Conservation (phyloP, 2,113 vertebrate species). For the Cyprinus carpio region DNA sequence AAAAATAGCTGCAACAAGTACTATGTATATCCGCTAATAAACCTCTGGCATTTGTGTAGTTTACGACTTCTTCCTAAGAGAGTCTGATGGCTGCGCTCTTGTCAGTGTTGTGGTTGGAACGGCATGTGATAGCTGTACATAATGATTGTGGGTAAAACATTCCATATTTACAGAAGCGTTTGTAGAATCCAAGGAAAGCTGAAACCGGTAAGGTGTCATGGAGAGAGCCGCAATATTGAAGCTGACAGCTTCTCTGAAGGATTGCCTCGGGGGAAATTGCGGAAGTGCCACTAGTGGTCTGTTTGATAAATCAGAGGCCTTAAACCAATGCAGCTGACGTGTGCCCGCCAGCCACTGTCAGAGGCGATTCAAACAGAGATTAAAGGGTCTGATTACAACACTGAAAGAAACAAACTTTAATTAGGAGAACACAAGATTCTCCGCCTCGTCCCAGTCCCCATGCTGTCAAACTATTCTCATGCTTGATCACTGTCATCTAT, state of each 20-base stretch:
- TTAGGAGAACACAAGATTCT: conserved; percentile 39
- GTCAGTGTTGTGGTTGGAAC: neutral
- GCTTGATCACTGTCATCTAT: conserved; percentile 19
- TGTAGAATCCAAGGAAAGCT: conserved; percentile 33
- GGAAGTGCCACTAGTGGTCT: conserved; percentile 53
- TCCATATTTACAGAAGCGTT: conserved; percentile 35
- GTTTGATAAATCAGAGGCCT: conserved; percentile 60
- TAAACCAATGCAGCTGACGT: conserved; percentile 40
- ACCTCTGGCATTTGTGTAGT: conserved; percentile 25
- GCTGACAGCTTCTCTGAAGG: conserved; percentile 62
- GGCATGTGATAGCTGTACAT: neutral
- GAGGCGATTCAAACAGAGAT: conserved; percentile 53
- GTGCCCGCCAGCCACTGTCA: conserved; percentile 46
- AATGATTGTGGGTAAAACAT: conserved; percentile 23
- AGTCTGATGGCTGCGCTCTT: neutral
- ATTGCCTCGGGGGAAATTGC: conserved; percentile 60
- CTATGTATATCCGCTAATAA: conserved; percentile 14
- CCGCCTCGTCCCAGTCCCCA: neutral
- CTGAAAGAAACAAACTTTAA: conserved; percentile 54
- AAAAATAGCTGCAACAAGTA: conserved; percentile 28
- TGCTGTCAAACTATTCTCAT: conserved; percentile 2
- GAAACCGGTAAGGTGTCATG: conserved; percentile 24
- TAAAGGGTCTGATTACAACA: conserved; percentile 57
- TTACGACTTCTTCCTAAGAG: neutral
- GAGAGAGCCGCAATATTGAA: conserved; percentile 40